Conservation (phyloP, 2,888 invertebrate species). For the Catonia carolina region DNA sequence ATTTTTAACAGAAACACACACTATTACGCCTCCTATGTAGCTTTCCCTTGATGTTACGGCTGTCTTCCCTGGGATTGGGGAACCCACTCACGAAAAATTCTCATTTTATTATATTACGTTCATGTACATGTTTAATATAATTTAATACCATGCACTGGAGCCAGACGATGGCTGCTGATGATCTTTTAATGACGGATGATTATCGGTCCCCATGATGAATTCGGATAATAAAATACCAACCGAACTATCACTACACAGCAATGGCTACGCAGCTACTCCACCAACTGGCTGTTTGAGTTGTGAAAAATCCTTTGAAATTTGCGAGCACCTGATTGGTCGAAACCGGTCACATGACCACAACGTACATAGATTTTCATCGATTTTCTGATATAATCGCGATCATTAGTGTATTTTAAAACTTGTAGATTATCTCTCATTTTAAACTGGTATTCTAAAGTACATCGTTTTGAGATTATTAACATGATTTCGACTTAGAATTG, state of each 20-base stretch:
- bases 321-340: conserved; percentile 38
- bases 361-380: conserved; percentile 33
- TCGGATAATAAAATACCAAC: conserved; percentile 40
- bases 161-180: conserved; percentile 44
- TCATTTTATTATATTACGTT: conserved; percentile 33
- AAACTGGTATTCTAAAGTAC: too few species aligned
- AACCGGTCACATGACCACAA: conserved; percentile 37
- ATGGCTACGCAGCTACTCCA: conserved; percentile 44
- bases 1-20: conserved; percentile 40
- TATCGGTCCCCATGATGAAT: conserved; percentile 47
- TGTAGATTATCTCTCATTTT: too few species aligned
- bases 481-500: too few species aligned
- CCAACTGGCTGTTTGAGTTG: conserved; percentile 38
- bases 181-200: conserved; percentile 45
- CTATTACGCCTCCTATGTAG: conserved; percentile 39
- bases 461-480: too few species aligned
- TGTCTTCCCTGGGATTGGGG: conserved; percentile 37
- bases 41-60: conserved; percentile 37
- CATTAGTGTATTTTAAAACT: too few species aligned
- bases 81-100: conserved; percentile 35
- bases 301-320: conserved; percentile 39
- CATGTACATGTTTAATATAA: conserved; percentile 35
- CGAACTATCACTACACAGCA: conserved; percentile 44
- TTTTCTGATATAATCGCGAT: conserved; percentile 28
- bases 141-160: conserved; percentile 45